These are phyloP conservation scores for Nomada fucata DNA, from an alignment of 2,888 invertebrate genomes.

Conservation along the genomic window DNA sequence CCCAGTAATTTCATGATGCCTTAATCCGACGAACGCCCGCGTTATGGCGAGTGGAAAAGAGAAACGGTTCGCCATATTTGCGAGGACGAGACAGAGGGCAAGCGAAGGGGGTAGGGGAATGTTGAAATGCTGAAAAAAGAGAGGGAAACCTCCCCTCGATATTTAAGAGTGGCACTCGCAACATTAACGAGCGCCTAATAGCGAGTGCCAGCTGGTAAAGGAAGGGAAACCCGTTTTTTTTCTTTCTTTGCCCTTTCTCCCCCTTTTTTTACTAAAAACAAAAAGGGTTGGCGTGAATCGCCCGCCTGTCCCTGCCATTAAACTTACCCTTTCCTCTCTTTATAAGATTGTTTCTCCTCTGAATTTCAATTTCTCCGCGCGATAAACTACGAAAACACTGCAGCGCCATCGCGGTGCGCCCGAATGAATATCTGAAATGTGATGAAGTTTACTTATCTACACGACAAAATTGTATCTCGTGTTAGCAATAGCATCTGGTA, in stretches of 20 bases:
- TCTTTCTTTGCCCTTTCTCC: conserved; percentile 6
- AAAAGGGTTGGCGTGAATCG: conserved; percentile 42
- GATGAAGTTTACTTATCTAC: background rate
- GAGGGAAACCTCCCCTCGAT: conserved; percentile 53
- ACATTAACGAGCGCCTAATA: conserved; percentile 66
- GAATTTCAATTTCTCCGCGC: conserved; percentile 14
- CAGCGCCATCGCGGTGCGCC: background rate
- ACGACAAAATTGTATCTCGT: background rate
- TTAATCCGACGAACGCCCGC: conserved; percentile 62
- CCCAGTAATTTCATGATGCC: conserved; percentile 63
- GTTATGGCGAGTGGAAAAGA: conserved; percentile 27
- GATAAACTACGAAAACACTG: background rate
- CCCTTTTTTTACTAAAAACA: conserved; percentile 17
- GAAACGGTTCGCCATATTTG: background rate
- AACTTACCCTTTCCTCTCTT: conserved; percentile 6
- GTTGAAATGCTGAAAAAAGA: conserved; percentile 46
- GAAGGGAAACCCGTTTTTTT: conserved; percentile 47
- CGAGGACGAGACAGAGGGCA: conserved; percentile 1
- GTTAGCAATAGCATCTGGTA: background rate
- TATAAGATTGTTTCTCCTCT: conserved; percentile 7
- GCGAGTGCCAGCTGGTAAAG: conserved; percentile 50
- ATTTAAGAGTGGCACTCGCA: conserved; percentile 61
- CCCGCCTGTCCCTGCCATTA: conserved; percentile 15
- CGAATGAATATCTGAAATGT: conserved; percentile 3
- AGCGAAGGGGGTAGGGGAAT: background rate